Conservation (phyloP, 2,113 vertebrate genomes). For the Lichenostomus cassidix region DNA sequence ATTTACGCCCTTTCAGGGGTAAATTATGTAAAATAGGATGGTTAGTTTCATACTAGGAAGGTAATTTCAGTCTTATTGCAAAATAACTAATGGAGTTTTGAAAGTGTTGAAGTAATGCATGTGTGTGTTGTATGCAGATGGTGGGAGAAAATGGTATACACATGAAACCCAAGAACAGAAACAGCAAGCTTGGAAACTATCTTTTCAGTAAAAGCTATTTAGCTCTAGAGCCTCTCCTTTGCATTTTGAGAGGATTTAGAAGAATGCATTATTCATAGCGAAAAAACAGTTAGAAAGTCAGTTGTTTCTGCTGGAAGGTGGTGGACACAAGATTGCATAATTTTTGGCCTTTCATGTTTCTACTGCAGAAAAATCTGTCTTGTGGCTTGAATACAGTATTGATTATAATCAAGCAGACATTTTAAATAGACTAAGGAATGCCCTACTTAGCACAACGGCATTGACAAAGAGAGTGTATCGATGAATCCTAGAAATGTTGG, state of each 20-base stretch:
- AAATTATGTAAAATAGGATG: background rate
- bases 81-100: background rate
- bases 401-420: background rate
- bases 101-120: background rate
- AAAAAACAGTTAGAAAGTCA: background rate
- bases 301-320: slow-evolving; percentile 3
- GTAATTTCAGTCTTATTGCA: background rate
- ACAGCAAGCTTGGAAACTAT: background rate
- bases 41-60: background rate
- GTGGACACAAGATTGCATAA: background rate
- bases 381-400: background rate
- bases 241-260: slow-evolving; percentile 35
- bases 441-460: background rate
- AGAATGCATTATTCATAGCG: background rate
- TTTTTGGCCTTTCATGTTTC: background rate
- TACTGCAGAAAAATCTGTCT: background rate
- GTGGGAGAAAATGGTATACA: background rate
- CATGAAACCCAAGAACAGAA: background rate
- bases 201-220: background rate
- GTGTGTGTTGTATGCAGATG: background rate
- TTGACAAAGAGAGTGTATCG: background rate
- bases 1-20: background rate
- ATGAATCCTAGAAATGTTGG: background rate
- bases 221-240: background rate
- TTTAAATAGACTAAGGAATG: background rate